A percentile compares a stretch with the other conserved stretches of the same genome.
These are phyloP conservation scores for Coccyzus lansbergi DNA, from an alignment of 2,797 vertebrate genomes.

Conservation along the genomic window DNA sequence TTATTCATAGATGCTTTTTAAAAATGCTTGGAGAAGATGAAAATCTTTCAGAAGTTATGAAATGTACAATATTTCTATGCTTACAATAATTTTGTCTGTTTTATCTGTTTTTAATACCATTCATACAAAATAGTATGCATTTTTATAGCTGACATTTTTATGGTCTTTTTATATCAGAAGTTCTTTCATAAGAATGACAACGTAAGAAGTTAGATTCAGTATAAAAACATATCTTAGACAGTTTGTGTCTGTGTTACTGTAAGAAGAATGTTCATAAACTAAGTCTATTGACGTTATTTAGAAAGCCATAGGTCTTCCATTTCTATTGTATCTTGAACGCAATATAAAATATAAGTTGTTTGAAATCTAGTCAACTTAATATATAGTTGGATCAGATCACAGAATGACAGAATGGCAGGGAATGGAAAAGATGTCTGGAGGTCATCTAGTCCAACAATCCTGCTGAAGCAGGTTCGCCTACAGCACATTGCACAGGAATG, in stretches of 20 bases:
- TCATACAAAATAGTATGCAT: background rate
- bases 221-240: background rate
- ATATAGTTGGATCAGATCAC: background rate
- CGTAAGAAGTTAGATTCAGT: background rate
- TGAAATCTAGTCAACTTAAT: background rate
- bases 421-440: too few relatives aligned
- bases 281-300: background rate
- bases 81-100: background rate
- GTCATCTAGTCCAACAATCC: too few relatives aligned
- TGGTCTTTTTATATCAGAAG: background rate
- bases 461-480: too few relatives aligned
- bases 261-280: background rate
- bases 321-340: background rate
- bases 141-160: background rate
- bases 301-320: background rate
- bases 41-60: background rate
- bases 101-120: background rate
- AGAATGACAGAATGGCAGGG: too few relatives aligned
- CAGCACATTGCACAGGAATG: too few relatives aligned
- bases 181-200: background rate
- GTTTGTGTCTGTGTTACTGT: background rate
- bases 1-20: background rate
- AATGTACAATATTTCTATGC: background rate
- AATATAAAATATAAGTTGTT: background rate
- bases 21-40: background rate